phyloP scores from a whole-genome alignment of 2,797 vertebrate species.

The Crenichthys baileyi region DNA sequence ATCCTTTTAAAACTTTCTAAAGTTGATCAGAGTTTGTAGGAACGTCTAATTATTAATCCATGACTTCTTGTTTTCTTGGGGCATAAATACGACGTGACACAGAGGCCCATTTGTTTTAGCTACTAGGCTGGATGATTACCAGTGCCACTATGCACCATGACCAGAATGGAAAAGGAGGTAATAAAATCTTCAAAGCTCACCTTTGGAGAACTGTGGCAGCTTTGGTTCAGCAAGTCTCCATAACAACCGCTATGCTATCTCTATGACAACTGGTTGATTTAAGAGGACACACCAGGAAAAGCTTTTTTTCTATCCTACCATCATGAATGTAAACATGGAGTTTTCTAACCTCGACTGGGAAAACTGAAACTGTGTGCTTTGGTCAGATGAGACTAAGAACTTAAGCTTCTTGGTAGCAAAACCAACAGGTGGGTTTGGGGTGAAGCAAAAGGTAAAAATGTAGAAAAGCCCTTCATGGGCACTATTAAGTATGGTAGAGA shows the following conservation, averaged over 20 bases:
- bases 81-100: neutral
- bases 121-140: neutral
- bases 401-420: neutral
- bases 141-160: neutral
- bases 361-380: no score
- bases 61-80: neutral
- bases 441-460: no score
- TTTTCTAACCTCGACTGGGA: no score
- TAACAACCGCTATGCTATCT: no score
- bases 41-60: neutral
- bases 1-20: neutral
- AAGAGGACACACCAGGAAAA: no score
- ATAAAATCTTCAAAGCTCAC: neutral
- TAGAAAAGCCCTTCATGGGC: neutral
- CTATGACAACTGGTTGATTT: no score
- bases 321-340: no score
- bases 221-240: no score
- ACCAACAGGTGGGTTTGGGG: no score
- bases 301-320: no score
- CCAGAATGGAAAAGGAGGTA: neutral
- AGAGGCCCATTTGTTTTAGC: neutral
- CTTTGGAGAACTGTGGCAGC: no score
- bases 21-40: neutral
- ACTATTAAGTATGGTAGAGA: neutral
- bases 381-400: neutral